Percentiles rank a stretch among this genome's conserved stretches.
Conservation (phyloP, 1,140 invertebrate genomes). For the Penaeus vannamei region DNA sequence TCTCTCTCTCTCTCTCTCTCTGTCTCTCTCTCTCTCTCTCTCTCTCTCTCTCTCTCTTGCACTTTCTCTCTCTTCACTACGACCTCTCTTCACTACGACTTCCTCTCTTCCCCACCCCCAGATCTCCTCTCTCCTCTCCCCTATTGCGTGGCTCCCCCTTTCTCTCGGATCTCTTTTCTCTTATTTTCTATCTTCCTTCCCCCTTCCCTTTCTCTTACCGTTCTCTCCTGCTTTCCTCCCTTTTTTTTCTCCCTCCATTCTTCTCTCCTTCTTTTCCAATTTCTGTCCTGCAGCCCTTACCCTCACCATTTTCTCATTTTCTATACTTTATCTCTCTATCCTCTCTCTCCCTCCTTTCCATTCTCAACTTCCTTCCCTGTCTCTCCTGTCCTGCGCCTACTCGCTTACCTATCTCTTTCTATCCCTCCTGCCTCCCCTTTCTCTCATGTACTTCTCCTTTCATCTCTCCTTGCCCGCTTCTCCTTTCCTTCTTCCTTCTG, state of each 20-base stretch:
- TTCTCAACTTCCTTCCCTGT: conserved; percentile 32
- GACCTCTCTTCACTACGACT: too few species aligned
- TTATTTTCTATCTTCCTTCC: too few species aligned
- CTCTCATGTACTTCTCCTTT: background rate
- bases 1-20: background rate
- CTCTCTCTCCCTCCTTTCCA: background rate
- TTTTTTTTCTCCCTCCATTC: background rate
- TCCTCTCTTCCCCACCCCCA: too few species aligned
- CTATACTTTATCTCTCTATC: background rate
- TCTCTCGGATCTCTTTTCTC: background rate
- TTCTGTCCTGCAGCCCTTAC: too few species aligned
- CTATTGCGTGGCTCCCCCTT: background rate
- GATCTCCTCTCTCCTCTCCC: too few species aligned
- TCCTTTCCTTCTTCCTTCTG: background rate
- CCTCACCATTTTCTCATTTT: background rate
- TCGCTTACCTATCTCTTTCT: background rate
- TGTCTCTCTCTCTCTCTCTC: too few species aligned
- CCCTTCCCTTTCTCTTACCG: too few species aligned
- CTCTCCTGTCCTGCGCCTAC: background rate
- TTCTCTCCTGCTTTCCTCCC: background rate
- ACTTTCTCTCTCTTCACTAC: too few species aligned
- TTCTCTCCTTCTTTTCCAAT: too few species aligned
- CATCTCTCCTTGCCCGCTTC: background rate
- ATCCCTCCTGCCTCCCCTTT: background rate
- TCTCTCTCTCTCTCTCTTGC: too few species aligned